Conservation (phyloP, 2,113 vertebrate genomes). For the Daubentonia madagascariensis region DNA sequence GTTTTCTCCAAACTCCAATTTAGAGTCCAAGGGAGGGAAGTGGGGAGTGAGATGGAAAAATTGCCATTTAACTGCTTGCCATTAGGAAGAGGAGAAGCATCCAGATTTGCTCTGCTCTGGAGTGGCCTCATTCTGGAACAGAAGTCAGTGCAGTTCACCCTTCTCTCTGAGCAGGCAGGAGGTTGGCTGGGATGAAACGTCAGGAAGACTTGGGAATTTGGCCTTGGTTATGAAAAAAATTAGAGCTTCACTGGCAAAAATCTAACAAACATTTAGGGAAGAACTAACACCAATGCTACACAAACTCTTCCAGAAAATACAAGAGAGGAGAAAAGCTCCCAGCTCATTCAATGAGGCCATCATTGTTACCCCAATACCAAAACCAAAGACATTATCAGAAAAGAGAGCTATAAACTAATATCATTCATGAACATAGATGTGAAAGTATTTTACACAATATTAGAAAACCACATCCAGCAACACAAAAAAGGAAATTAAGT, state of each 20-base stretch:
- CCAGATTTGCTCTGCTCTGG: neutral
- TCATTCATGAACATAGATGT: neutral
- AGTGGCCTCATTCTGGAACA: neutral
- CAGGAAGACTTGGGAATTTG: neutral
- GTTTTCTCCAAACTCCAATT: neutral
- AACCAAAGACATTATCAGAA: neutral
- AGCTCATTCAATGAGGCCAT: neutral
- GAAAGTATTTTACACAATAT: neutral
- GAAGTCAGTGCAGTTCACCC: fast-evolving
- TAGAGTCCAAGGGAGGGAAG: neutral
- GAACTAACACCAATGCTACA: neutral
- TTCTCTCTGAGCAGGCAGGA: neutral
- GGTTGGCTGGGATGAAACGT: neutral
- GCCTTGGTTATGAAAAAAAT: neutral
- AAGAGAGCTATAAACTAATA: neutral
- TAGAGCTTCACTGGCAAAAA: neutral
- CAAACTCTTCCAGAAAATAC: neutral
- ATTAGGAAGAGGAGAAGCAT: neutral
- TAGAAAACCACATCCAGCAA: neutral
- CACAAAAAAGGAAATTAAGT: neutral
- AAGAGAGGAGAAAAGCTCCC: neutral
- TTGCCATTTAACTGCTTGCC: neutral
- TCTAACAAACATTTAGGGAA: neutral
- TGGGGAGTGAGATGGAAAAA: neutral
- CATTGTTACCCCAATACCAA: neutral